phyloP scores from a whole-genome alignment of 2,888 invertebrate species.

The Tenthredo amoena region DNA sequence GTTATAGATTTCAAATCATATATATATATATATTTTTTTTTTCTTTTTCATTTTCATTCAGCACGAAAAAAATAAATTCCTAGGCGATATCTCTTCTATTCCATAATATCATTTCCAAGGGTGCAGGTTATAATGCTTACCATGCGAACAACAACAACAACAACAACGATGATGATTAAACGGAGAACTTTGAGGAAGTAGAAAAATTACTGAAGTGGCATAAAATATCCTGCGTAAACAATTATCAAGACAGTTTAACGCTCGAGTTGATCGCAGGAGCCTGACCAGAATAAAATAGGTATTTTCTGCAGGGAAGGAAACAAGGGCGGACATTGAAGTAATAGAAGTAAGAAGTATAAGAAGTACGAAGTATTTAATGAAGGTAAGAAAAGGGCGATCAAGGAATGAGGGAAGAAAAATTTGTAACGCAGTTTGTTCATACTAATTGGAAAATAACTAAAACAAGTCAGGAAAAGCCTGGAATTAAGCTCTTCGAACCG shows the following conservation, averaged over 20 bases:
- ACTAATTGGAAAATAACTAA: constrained; percentile 21
- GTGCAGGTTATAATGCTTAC: not conserved
- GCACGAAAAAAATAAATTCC: not conserved
- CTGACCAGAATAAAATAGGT: not conserved
- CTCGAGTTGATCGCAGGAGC: not conserved
- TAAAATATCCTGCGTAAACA: constrained; percentile 13
- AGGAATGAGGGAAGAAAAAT: not conserved
- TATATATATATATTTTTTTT: too few species aligned
- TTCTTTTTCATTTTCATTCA: not conserved
- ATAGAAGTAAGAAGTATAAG: not conserved
- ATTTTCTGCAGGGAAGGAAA: not conserved
- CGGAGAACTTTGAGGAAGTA: not conserved
- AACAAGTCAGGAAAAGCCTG: not conserved
- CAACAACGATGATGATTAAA: not conserved
- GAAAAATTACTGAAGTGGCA: constrained; percentile 22
- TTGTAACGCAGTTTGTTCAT: not conserved
- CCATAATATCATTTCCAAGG: not conserved
- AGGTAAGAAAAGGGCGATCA: not conserved
- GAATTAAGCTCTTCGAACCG: not conserved
- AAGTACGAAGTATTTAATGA: not conserved
- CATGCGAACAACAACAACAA: not conserved
- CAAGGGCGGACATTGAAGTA: not conserved
- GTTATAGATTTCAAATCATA: not conserved
- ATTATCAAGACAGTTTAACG: constrained; percentile 32
- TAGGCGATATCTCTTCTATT: not conserved